Percentiles rank a stretch among this genome's conserved stretches.
Conservation (phyloP, 35 echinoderm and acorn worm genomes). For the Chiridota heheva region DNA sequence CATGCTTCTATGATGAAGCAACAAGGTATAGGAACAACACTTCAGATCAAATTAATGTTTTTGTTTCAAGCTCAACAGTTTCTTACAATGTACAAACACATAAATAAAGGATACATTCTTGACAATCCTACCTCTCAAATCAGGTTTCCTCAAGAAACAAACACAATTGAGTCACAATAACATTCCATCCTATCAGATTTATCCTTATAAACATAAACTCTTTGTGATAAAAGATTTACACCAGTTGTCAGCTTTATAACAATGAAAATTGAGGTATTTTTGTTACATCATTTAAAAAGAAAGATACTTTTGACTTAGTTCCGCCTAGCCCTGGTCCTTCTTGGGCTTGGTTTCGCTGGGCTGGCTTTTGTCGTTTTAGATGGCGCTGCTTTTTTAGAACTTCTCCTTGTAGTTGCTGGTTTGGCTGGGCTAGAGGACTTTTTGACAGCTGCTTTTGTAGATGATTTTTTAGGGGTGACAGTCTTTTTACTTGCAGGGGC, state of each 20-base stretch:
- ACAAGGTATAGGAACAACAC: too few species aligned
- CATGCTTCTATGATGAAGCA: too few species aligned
- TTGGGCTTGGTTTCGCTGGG: slow-evolving; percentile 44
- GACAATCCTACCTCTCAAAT: too few species aligned
- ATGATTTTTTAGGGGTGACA: not conserved
- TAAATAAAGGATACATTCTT: too few species aligned
- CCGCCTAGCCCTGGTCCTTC: slow-evolving; percentile 56
- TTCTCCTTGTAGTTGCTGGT: slow-evolving; percentile 21
- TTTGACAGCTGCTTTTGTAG: not conserved
- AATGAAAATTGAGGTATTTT: not conserved
- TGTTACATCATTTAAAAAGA: not conserved
- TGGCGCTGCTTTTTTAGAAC: slow-evolving; percentile 24
- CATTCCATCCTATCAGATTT: too few species aligned
- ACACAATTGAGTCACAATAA: too few species aligned
- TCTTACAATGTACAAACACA: too few species aligned
- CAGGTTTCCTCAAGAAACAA: too few species aligned
- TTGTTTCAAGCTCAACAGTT: too few species aligned
- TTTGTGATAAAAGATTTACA: too few species aligned
- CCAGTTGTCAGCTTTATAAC: not conserved
- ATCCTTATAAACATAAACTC: too few species aligned
- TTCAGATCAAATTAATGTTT: too few species aligned
- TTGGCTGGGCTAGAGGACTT: not conserved
- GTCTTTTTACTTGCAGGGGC: slow-evolving; percentile 26
- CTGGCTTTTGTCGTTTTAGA: not conserved
- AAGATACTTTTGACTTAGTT: slow-evolving; percentile 11